phyloP scores from a whole-genome alignment of 2,888 invertebrate genomes.

The Apodemia hepburni region DNA sequence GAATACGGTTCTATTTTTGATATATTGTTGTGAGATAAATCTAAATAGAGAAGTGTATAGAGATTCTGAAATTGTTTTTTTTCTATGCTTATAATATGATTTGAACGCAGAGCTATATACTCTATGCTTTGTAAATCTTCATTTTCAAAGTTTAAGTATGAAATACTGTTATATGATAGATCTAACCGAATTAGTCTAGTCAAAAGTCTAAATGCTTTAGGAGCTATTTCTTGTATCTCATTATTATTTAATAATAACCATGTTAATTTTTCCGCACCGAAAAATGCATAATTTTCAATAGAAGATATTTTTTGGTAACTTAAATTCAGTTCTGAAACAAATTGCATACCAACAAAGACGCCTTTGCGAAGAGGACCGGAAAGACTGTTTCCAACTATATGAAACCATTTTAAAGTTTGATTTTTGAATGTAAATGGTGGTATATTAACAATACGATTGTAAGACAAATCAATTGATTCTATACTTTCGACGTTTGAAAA shows the following conservation, averaged over 20 bases:
- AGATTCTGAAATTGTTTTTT: conserved; percentile 1
- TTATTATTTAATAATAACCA: not conserved
- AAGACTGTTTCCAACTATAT: not conserved
- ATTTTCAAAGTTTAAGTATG: not conserved
- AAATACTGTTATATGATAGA: not conserved
- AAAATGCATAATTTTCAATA: not conserved
- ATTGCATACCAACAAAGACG: not conserved
- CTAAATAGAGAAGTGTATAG: not conserved
- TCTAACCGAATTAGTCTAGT: not conserved
- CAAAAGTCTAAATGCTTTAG: not conserved
- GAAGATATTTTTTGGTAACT: not conserved
- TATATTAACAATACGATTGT: not conserved
- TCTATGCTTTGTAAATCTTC: not conserved
- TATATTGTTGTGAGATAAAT: not conserved
- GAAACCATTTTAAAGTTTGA: not conserved
- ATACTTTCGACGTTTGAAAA: not conserved
- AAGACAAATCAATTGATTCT: not conserved
- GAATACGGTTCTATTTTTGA: conserved; percentile 1
- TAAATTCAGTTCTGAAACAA: not conserved
- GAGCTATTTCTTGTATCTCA: not conserved
- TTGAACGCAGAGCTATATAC: not conserved
- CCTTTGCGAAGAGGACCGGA: not conserved
- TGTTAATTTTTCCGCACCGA: not conserved
- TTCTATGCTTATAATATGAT: not conserved
- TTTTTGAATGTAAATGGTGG: not conserved